Evolutionary conservation across 2,797 vertebrate species (phyloP), one percentile per base, ranked within the genome.

Genomic region (Rhynchotus rufescens): DNA sequence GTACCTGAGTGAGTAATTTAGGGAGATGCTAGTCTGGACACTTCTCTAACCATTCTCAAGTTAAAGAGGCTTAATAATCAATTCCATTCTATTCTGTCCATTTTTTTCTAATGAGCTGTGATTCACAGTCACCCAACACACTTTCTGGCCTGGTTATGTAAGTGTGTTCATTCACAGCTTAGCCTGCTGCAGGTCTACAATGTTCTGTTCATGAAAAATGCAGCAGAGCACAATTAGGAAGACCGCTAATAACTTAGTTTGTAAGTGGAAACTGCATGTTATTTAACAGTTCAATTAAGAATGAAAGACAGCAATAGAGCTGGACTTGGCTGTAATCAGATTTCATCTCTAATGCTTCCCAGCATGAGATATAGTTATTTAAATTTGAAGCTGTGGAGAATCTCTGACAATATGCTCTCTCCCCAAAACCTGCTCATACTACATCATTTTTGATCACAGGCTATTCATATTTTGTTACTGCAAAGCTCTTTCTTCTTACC

Each of bases 311-410:
- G 92, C 88, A 81, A 17, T 90, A 72, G 67, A 16, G 42, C 30
- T 57, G 91, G 91, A 90, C 66, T 90, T 89, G 34, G 34, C 86
- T 90, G 49, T 84, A 94, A 95, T 95, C 91, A 90, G 64, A 86
- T 93, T 96, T 96, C 90, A 84, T 94, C 94, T 94, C 86, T 95
- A 94, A 87, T 92, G 92, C 84, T 89, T 86, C 92, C 62, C 71
- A 68, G 95, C 76, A 10, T 95, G 93, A 85, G 92, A 72, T 87
- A 61, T 72, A 79, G 56, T 91, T 80, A 88, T 84, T 92, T 87
- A 66, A 75, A 38, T 81, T 23, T 61, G 34, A 3, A 52, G 52
- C 83, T 56, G 2, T 59, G 67, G 90, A 91, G 62, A 34, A 81
- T 74, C 77, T 76, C 67, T 91, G 68, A 84, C 86, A 82, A 49